Percentiles rank a stretch among this genome's conserved stretches.
These are phyloP conservation scores for Lysiphlebus fabarum DNA, from an alignment of 1,140 invertebrate species.

Conservation along the genomic window DNA sequence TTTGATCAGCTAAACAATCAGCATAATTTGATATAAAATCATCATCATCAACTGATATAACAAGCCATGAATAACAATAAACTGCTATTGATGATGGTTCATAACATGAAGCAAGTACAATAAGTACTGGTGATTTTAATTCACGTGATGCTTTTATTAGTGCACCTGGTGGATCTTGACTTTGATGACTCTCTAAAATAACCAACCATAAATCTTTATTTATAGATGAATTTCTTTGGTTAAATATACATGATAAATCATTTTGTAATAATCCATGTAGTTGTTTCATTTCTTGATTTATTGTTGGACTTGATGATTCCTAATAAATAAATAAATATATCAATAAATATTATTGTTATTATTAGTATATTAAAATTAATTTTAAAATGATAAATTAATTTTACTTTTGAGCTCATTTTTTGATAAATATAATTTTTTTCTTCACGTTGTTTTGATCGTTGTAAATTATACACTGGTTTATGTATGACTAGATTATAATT, in stretches of 20 bases:
- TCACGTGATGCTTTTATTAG: constrained; percentile 58
- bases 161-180: constrained; percentile 64
- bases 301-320: neutral
- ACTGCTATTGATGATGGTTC: constrained; percentile 65
- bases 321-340: neutral
- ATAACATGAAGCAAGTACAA: constrained; percentile 65
- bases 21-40: constrained; percentile 46
- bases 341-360: too few relatives aligned
- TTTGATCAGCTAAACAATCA: constrained; percentile 43
- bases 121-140: constrained; percentile 59
- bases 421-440: constrained; percentile 8
- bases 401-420: too few relatives aligned
- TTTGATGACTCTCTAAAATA: constrained; percentile 64
- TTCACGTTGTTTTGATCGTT: constrained; percentile 19
- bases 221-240: constrained; percentile 7
- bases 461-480: constrained; percentile 7
- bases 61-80: constrained; percentile 64
- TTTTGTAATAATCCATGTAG: neutral
- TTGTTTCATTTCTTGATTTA: neutral
- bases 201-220: constrained; percentile 60
- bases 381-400: too few relatives aligned
- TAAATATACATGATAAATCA: neutral
- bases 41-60: constrained; percentile 50
- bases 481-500: constrained; percentile 30
- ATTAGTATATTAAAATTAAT: too few relatives aligned